Base-by-base conservation (phyloP, 2,888 invertebrate species). In the Pachycephus smyrnensis region DNA sequence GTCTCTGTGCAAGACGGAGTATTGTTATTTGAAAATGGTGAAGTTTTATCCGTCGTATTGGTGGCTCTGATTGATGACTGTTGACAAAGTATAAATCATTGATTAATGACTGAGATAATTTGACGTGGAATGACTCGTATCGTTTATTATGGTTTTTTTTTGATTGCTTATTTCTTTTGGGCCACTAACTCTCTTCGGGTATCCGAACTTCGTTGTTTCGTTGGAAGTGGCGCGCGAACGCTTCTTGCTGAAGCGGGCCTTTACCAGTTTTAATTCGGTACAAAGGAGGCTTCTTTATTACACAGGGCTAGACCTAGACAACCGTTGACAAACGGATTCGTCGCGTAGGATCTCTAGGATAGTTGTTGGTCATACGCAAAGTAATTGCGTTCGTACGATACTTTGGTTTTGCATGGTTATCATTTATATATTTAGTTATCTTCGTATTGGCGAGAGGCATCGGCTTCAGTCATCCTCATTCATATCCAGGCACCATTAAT, bases 131-230 rank as follows among this genome's bases (percentile, higher is more conserved):
- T 55, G 55, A 55, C 55, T 55, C 55, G 55, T 55, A 77, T 76
- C 30, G 68, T 76, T 73, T 80, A 69, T 31, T 69, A 40, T 69
- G 35, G n/a, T 40, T 80, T 78, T 83, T 74, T 83, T 84, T 82
- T 86, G n/a, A 75, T 75, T 36, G 68, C 71, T 79, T 79, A 80
- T 82, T 80, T 73, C 79, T 81, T 78, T 82, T 85, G 84, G 89
- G 88, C 89, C 89, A 89, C 85, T 88, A 89, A 90, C 90, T 90
- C 81, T 90, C 89, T 88, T 89, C 88, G 90, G 88, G 84, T 81
- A 86, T 85, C 83, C 82, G 37, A 76, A 37, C 76, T 77, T 77
- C 80, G 69, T 68, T 36, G 73, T 40, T 37, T 40, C 75, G 73
- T 40, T 23, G 55, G 9, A 55, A 55, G 55, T 55, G 55, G 23